A percentile compares a stretch with the other conserved stretches of the same genome.
Conservation (phyloP, 2,888 invertebrate genomes). For the Heliconius erato region DNA sequence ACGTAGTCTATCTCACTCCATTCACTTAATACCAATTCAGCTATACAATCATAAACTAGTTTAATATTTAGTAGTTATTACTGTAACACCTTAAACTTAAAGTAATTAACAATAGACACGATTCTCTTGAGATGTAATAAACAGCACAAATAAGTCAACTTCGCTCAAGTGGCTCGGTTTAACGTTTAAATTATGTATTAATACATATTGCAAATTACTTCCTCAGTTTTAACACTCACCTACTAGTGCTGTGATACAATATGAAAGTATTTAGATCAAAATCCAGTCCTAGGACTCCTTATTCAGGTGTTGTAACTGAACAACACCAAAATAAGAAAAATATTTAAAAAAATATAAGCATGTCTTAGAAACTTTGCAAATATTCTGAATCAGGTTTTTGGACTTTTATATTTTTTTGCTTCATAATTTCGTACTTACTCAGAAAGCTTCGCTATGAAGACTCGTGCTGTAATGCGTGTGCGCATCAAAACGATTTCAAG, state of each 20-base stretch:
- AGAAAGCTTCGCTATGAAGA: not conserved
- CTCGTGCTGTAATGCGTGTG: not conserved
- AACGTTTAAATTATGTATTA: slow-evolving; percentile 34
- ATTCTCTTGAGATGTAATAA: slow-evolving; percentile 44
- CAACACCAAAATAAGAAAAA: too few species aligned
- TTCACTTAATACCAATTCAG: not conserved
- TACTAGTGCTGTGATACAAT: not conserved
- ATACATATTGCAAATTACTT: slow-evolving; percentile 14
- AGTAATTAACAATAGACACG: slow-evolving; percentile 47
- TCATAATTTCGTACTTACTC: too few species aligned
- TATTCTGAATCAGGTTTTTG: too few species aligned
- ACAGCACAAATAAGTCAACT: slow-evolving; percentile 44
- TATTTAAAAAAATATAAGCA: too few species aligned
- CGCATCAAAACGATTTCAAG: not conserved
- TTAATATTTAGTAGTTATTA: slow-evolving; percentile 50
- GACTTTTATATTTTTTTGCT: not conserved
- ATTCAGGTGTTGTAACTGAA: too few species aligned
- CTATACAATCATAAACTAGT: slow-evolving; percentile 36
- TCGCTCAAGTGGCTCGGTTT: slow-evolving; percentile 41
- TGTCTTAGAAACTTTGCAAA: not conserved
- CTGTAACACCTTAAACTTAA: slow-evolving; percentile 45
- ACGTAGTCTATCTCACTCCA: not conserved
- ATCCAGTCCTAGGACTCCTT: too few species aligned
- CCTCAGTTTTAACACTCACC: not conserved
- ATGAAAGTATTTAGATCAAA: not conserved